These are phyloP conservation scores for Atherix ibis DNA, from an alignment of 2,888 invertebrate genomes.

Conservation along the genomic window DNA sequence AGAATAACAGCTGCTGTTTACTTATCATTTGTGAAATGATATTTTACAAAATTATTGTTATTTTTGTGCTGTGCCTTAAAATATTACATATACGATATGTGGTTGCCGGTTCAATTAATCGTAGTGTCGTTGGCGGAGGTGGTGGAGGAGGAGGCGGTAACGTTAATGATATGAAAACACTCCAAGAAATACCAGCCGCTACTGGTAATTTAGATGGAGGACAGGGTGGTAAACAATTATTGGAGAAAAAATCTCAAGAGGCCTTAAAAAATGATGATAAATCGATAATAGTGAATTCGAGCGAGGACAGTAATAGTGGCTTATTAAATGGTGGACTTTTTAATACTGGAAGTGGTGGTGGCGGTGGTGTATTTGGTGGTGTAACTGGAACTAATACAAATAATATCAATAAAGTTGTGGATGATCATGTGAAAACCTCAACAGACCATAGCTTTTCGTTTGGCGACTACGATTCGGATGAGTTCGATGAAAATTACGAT, in stretches of 20 bases:
- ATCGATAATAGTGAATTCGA: not conserved
- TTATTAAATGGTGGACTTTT: no score
- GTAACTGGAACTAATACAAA: no score
- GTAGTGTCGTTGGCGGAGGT: slow-evolving; percentile 1
- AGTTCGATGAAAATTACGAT: slow-evolving; percentile 18
- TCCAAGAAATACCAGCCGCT: no score
- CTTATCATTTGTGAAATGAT: slow-evolving; percentile 11
- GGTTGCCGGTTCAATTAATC: slow-evolving; percentile 7
- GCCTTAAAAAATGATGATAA: no score
- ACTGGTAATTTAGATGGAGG: no score
- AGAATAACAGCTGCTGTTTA: no score
- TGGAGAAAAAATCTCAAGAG: no score
- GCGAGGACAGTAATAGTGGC: not conserved
- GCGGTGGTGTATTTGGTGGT: no score
- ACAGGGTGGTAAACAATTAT: no score
- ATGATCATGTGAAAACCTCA: no score
- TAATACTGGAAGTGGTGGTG: not conserved
- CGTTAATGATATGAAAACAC: not conserved
- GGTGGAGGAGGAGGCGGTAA: not conserved
- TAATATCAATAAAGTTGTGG: no score
- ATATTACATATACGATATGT: slow-evolving; percentile 7
- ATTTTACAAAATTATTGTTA: slow-evolving; percentile 10
- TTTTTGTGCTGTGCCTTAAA: slow-evolving; percentile 11
- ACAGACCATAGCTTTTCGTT: slow-evolving; percentile 5
- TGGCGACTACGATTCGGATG: not conserved